Evolutionary conservation across 2,888 invertebrate genomes (phyloP).

Genomic region (Blastobasis adustella): DNA sequence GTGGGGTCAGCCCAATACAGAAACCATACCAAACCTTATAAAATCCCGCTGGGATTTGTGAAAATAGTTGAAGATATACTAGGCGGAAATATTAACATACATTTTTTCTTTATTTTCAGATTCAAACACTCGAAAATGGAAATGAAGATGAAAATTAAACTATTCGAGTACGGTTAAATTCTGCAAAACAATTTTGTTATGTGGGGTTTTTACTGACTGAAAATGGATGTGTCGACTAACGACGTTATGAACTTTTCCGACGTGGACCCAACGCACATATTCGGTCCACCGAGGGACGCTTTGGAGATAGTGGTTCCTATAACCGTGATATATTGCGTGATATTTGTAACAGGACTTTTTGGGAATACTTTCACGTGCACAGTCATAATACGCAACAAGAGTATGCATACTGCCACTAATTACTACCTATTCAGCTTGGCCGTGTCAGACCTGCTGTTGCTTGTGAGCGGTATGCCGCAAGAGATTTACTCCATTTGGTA

Average conservation of each 20-base stretch:
- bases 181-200: background rate
- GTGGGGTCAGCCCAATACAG: too few species aligned
- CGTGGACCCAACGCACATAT: conserved; percentile 44
- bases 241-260: too few species aligned
- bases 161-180: conserved; percentile 5
- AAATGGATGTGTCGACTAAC: too few species aligned
- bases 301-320: conserved; percentile 81
- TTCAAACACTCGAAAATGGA: conserved; percentile 2
- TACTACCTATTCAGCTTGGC: conserved; percentile 91
- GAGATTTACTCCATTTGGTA: conserved; percentile 88
- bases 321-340: conserved; percentile 83
- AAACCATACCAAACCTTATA: too few species aligned
- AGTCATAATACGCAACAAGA: conserved; percentile 86
- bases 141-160: background rate
- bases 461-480: conserved; percentile 86
- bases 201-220: too few species aligned
- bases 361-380: conserved; percentile 91
- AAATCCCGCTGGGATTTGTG: too few species aligned
- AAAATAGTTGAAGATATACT: too few species aligned
- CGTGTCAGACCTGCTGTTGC: conserved; percentile 85
- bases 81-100: background rate
- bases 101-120: conserved; percentile 5
- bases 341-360: conserved; percentile 85
- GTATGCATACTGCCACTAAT: conserved; percentile 88
- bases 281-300: conserved; percentile 69